These are phyloP conservation scores for Heteropelma amictum DNA, from an alignment of 2,888 invertebrate species.

Conservation along the genomic window DNA sequence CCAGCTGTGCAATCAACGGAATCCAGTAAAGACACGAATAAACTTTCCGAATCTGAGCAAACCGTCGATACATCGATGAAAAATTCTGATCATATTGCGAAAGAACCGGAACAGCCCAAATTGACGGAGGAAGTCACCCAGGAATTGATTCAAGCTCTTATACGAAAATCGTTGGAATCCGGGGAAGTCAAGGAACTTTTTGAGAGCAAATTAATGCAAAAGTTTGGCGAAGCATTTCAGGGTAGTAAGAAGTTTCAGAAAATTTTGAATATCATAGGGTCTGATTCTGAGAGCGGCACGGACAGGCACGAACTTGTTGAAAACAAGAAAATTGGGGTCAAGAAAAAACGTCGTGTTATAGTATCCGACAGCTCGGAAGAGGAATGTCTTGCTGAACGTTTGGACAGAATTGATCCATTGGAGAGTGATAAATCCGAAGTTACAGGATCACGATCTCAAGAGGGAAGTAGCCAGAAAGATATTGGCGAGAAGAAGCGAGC, in stretches of 20 bases:
- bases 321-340: conserved; percentile 48
- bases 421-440: conserved; percentile 7
- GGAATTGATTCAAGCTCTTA: conserved; percentile 69
- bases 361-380: conserved; percentile 72
- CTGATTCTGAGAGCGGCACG: conserved; percentile 78
- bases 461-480: conserved; percentile 26
- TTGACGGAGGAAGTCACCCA: conserved; percentile 66
- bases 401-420: conserved; percentile 40
- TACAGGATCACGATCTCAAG: conserved; percentile 1
- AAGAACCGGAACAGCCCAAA: conserved; percentile 45
- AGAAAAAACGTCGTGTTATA: conserved; percentile 66
- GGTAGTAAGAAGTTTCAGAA: conserved; percentile 79
- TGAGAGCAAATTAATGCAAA: conserved; percentile 78
- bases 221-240: conserved; percentile 71
- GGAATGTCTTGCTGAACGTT: conserved; percentile 66
- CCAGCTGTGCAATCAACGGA: conserved; percentile 68
- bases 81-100: neutral
- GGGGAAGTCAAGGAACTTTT: conserved; percentile 70
- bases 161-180: conserved; percentile 68
- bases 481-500: conserved; percentile 34
- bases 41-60: conserved; percentile 26
- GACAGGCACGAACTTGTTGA: conserved; percentile 72
- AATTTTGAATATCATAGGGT: conserved; percentile 80
- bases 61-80: conserved; percentile 66
- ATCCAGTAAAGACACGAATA: neutral